Percentiles rank a stretch among this genome's conserved stretches.
These are phyloP conservation scores for Calonectris borealis DNA, from an alignment of 2,113 vertebrate genomes.

Conservation along the genomic window DNA sequence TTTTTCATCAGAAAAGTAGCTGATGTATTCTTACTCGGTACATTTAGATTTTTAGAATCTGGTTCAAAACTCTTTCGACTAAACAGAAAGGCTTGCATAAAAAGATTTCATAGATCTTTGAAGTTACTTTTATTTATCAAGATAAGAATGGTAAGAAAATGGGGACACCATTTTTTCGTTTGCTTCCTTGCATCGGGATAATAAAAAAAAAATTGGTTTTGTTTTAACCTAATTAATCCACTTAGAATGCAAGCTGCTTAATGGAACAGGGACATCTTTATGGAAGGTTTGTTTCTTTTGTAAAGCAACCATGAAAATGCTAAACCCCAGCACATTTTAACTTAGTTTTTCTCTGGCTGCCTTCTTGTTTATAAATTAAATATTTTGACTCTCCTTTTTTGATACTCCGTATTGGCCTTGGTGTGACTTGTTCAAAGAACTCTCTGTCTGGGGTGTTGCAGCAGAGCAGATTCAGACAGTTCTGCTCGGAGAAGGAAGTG, in stretches of 20 bases:
- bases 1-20: background rate
- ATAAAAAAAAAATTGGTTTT: background rate
- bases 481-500: conserved; percentile 80
- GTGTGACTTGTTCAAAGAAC: conserved; percentile 67
- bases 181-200: background rate
- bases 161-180: background rate
- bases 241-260: background rate
- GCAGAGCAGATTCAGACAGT: conserved; percentile 70
- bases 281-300: conserved; percentile 3
- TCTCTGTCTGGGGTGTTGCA: conserved; percentile 63
- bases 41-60: background rate
- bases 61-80: background rate
- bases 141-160: background rate
- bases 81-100: background rate
- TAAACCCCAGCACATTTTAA: background rate
- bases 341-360: background rate
- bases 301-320: background rate
- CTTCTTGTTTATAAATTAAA: conserved; percentile 61
- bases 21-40: background rate
- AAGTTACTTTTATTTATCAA: background rate
- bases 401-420: conserved; percentile 53
- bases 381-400: conserved; percentile 33
- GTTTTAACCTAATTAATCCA: background rate
- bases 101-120: background rate
- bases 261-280: background rate